These are phyloP conservation scores for Philopedon plagiatum DNA, from an alignment of 2,888 invertebrate genomes.

Conservation along the genomic window DNA sequence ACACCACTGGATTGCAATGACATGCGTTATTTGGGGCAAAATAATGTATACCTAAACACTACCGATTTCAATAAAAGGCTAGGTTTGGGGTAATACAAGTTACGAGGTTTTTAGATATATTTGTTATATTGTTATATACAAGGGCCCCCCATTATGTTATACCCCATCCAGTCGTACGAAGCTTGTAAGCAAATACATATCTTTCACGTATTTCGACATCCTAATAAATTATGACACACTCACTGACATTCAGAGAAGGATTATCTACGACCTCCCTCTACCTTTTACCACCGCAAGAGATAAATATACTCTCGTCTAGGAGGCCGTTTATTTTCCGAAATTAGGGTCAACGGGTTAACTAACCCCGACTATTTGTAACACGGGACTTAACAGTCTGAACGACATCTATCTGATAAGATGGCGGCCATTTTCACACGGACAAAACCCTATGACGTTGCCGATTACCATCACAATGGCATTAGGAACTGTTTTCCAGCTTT, in stretches of 20 bases:
- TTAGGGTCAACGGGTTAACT: constrained; percentile 9
- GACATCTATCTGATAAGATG: constrained; percentile 25
- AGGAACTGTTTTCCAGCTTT: constrained; percentile 29
- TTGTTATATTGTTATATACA: no score
- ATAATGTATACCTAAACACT: no score
- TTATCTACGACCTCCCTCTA: not conserved
- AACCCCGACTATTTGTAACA: constrained; percentile 21
- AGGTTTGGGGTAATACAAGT: no score
- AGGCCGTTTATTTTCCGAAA: constrained; percentile 4
- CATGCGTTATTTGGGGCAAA: no score
- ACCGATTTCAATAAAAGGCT: no score
- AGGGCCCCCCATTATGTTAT: no score
- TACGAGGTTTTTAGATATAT: no score
- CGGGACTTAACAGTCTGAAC: constrained; percentile 15
- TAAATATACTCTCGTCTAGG: constrained; percentile 1
- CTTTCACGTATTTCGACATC: no score
- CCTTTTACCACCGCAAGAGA: constrained; percentile 5
- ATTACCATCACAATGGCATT: constrained; percentile 45
- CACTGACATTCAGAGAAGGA: not conserved
- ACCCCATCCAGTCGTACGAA: no score
- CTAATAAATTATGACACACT: no score
- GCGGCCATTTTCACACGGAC: constrained; percentile 31
- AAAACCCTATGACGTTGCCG: constrained; percentile 30
- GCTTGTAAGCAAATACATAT: no score
- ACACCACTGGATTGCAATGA: no score